These are phyloP conservation scores for Hylaea fasciaria DNA, from an alignment of 2,888 invertebrate species.

Conservation along the genomic window DNA sequence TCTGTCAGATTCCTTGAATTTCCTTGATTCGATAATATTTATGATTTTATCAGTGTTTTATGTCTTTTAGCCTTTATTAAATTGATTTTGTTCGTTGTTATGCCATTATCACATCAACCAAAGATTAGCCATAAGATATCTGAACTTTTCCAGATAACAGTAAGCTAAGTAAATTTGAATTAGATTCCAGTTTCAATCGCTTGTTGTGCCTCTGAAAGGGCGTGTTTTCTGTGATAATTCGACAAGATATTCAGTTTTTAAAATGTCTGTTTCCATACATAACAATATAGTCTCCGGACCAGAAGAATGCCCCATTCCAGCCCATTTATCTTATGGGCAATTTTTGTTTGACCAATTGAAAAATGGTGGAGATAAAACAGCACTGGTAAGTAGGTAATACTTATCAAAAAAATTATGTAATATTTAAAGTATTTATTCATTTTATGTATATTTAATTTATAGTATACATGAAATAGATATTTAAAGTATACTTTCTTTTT, in stretches of 20 bases:
- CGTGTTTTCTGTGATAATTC: conserved; percentile 3
- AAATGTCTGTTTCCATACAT: conserved; percentile 61
- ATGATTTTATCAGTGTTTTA: neutral
- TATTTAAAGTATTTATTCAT: no score
- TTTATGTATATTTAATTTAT: no score
- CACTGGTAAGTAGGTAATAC: conserved; percentile 77
- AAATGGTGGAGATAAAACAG: conserved; percentile 75
- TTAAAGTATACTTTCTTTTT: no score
- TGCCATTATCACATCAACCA: conserved; percentile 25
- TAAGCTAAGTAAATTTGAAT: conserved; percentile 18
- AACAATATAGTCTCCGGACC: conserved; percentile 76
- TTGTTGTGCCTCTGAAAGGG: conserved; percentile 2
- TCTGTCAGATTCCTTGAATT: no score
- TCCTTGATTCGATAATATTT: neutral
- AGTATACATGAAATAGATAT: no score
- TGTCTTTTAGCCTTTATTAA: neutral
- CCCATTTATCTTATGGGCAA: conserved; percentile 82
- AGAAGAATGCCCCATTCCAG: conserved; percentile 73
- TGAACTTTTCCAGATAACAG: conserved; percentile 17
- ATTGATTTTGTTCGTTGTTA: conserved; percentile 10
- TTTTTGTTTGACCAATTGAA: conserved; percentile 81
- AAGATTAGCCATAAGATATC: conserved; percentile 27
- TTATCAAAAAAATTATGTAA: neutral
- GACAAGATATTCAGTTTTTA: neutral
- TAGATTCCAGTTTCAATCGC: conserved; percentile 2